phyloP scores from a whole-genome alignment of 2,888 invertebrate genomes.

The Synanthedon tipuliformis region DNA sequence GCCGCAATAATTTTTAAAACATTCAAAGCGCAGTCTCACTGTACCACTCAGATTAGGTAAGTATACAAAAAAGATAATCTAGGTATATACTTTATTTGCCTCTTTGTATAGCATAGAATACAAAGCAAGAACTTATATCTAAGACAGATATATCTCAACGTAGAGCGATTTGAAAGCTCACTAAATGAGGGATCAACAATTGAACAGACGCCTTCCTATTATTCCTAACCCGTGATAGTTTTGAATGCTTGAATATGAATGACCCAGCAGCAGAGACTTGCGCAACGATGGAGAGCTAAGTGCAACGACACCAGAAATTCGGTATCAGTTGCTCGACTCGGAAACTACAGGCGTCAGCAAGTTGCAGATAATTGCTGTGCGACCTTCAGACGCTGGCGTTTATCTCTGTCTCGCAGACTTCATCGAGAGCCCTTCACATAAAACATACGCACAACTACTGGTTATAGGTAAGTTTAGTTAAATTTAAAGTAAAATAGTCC shows the following conservation, averaged over 20 bases:
- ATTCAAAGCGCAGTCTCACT: too few species aligned
- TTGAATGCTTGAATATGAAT: conserved; percentile 15
- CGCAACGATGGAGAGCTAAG: conserved; percentile 26
- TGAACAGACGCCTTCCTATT: too few species aligned
- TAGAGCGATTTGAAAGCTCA: conserved; percentile 4
- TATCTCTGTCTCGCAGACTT: conserved; percentile 55
- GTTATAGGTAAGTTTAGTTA: conserved; percentile 15
- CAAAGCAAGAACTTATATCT: too few species aligned
- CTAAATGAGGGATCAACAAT: neutral
- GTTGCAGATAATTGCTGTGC: conserved; percentile 35
- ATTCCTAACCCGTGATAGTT: too few species aligned
- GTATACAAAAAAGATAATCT: too few species aligned
- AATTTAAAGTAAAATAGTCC: too few species aligned
- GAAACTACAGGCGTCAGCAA: conserved; percentile 27
- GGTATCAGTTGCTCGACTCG: conserved; percentile 36
- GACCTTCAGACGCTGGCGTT: conserved; percentile 39
- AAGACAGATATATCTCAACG: too few species aligned
- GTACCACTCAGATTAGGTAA: too few species aligned
- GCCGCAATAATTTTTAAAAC: too few species aligned
- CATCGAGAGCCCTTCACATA: conserved; percentile 41
- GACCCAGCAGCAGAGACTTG: conserved; percentile 54
- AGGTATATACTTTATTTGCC: too few species aligned
- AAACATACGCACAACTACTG: conserved; percentile 38
- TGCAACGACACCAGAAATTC: conserved; percentile 20
- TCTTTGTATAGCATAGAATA: too few species aligned